A percentile compares a stretch with the other conserved stretches of the same genome.
Conservation (phyloP, 2,888 invertebrate species). For the Molorchus minor region DNA sequence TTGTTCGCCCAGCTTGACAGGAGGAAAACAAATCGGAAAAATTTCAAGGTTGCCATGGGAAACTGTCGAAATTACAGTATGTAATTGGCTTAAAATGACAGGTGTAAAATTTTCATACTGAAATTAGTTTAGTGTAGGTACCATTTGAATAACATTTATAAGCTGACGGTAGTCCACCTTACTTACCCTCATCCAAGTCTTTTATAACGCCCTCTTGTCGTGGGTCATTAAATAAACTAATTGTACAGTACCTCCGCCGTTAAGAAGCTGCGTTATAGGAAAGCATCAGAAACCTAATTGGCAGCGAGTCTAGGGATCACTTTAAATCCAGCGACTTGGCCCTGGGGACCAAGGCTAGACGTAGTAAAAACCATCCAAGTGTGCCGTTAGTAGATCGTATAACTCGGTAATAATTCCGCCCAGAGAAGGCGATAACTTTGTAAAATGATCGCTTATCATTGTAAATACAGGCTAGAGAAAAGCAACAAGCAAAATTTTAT, state of each 20-base stretch:
- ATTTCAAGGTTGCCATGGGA: too few relatives aligned
- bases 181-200: too few relatives aligned
- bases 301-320: constrained; percentile 49
- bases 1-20: too few relatives aligned
- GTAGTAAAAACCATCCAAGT: constrained; percentile 51
- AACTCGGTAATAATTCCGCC: constrained; percentile 51
- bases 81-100: too few relatives aligned
- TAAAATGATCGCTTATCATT: constrained; percentile 49
- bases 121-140: too few relatives aligned
- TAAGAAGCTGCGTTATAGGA: constrained; percentile 15
- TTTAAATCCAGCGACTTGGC: constrained; percentile 50
- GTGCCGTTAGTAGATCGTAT: constrained; percentile 50
- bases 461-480: constrained; percentile 36
- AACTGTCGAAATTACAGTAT: too few relatives aligned
- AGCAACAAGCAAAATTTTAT: constrained; percentile 29
- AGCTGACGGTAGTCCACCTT: too few relatives aligned
- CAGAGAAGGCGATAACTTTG: constrained; percentile 47
- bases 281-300: constrained; percentile 46
- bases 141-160: too few relatives aligned
- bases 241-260: not conserved
- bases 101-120: too few relatives aligned
- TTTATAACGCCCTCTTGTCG: too few relatives aligned
- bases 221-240: not conserved
- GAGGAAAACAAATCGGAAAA: too few relatives aligned
- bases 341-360: constrained; percentile 44